These are phyloP conservation scores for Abramis brama DNA, from an alignment of 2,113 vertebrate species.

Conservation along the genomic window DNA sequence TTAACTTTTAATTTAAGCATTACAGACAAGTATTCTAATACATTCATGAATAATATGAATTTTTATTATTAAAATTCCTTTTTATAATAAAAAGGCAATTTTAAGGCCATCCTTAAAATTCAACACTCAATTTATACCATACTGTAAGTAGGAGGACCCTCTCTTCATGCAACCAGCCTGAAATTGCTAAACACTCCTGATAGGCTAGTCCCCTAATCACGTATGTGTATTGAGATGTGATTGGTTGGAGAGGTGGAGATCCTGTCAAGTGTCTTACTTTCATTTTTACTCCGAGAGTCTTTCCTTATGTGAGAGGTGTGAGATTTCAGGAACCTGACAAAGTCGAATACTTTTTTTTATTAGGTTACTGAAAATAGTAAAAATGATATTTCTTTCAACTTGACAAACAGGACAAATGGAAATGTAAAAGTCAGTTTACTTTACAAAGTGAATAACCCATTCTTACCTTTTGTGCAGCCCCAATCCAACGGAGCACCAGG, in stretches of 20 bases:
- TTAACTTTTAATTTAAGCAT: background rate
- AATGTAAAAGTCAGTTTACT: background rate
- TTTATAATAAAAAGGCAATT: too few relatives aligned
- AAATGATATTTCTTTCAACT: background rate
- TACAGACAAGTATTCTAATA: background rate
- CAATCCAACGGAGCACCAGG: conserved; percentile 75
- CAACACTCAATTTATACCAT: background rate
- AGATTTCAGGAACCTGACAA: background rate
- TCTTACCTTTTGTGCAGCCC: conserved; percentile 63
- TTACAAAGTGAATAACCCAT: background rate
- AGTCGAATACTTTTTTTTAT: background rate
- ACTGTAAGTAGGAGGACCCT: background rate
- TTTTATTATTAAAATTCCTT: too few relatives aligned
- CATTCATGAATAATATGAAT: background rate
- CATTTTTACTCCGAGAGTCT: background rate
- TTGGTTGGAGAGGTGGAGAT: background rate
- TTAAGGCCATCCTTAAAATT: background rate
- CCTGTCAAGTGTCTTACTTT: background rate
- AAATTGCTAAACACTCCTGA: background rate
- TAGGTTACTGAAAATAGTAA: background rate
- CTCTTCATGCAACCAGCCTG: background rate
- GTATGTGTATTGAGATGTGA: background rate
- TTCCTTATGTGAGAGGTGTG: background rate
- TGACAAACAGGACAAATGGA: background rate
- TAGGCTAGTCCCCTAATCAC: background rate